Percentiles rank a stretch among this genome's conserved stretches.
Evolutionary conservation across 2,888 invertebrate species (phyloP).

Genomic region (Conops quadrifasciatus): DNA sequence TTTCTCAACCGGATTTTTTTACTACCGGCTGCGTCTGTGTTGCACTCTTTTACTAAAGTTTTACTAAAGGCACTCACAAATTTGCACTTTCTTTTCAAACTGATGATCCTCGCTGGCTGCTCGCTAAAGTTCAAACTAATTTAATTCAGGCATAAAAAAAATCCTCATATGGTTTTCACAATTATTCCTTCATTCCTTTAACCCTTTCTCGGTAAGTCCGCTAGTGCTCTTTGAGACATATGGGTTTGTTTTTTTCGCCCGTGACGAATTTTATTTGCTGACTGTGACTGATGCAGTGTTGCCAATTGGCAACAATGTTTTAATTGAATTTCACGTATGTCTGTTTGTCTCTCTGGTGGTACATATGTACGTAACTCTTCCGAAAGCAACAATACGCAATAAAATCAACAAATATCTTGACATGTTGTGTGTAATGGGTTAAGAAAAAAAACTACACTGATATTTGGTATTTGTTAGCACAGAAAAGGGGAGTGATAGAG

Average conservation of each 20-base stretch:
- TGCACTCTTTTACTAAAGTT: no score
- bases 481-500: no score
- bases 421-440: neutral
- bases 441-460: no score
- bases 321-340: constrained; percentile 34
- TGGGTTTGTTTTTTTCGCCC: constrained; percentile 1
- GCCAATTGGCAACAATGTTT: constrained; percentile 33
- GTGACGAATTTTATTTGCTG: constrained; percentile 33
- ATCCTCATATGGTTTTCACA: no score
- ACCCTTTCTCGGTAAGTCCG: neutral
- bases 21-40: no score
- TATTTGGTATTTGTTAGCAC: no score
- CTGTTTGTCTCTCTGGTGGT: neutral
- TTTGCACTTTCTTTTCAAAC: no score
- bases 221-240: neutral
- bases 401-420: constrained; percentile 3
- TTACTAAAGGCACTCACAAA: no score
- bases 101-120: no score
- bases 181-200: neutral
- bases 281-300: constrained; percentile 28
- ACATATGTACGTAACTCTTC: neutral
- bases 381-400: neutral
- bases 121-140: no score
- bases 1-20: no score
- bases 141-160: no score